These are phyloP conservation scores for Bos javanicus DNA, from an alignment of 2,113 vertebrate genomes.

Conservation along the genomic window DNA sequence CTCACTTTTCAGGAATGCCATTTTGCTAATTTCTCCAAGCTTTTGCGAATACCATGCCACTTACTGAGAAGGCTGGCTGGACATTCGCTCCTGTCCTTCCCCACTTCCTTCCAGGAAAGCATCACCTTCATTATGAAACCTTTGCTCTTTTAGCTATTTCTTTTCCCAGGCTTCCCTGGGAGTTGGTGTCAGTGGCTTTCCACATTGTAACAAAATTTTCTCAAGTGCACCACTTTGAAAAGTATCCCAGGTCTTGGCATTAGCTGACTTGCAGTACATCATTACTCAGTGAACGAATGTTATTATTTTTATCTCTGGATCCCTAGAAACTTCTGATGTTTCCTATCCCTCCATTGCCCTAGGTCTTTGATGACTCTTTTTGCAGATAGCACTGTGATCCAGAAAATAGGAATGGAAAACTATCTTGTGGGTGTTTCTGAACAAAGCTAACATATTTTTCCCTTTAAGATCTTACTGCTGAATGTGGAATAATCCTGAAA, in stretches of 20 bases:
- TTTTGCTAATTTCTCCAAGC: not conserved
- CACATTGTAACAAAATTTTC: not conserved
- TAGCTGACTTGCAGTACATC: not conserved
- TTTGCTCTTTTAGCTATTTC: not conserved
- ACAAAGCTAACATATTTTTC: not conserved
- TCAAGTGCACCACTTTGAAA: not conserved
- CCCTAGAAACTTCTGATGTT: not conserved
- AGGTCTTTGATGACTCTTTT: not conserved
- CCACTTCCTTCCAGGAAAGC: not conserved
- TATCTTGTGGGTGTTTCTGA: not conserved
- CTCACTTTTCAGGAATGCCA: not conserved
- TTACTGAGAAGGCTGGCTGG: not conserved
- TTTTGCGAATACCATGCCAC: not conserved
- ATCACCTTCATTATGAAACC: not conserved
- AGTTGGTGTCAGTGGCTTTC: not conserved
- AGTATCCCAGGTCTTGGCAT: not conserved
- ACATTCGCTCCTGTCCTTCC: rapidly evolving
- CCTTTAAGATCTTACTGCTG: conserved; percentile 12
- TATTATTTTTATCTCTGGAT: not conserved
- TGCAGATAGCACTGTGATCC: not conserved
- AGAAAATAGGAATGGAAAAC: not conserved
- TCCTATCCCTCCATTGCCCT: not conserved
- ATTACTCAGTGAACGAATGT: not conserved
- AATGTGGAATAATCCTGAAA: conserved; percentile 53
- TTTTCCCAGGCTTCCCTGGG: not conserved